Conservation (phyloP, 2,888 invertebrate species). For the Caenorhabditis sulstoni region DNA sequence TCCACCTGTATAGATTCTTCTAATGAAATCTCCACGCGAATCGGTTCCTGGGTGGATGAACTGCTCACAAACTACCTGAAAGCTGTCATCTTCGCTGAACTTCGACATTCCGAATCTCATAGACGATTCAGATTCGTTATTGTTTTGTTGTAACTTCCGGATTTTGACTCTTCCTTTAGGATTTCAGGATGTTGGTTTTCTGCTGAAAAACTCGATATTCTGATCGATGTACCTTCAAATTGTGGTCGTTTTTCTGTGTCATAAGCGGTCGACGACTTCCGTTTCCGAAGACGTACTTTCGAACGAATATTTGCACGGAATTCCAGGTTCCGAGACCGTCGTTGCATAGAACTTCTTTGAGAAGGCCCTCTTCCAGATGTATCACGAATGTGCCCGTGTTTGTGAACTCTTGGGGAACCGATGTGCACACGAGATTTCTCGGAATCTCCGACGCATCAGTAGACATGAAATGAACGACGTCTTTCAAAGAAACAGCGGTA, state of each 20-base stretch:
- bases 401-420: slow-evolving; percentile 67
- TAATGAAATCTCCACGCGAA: slow-evolving; percentile 57
- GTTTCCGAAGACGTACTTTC: slow-evolving; percentile 49
- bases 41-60: slow-evolving; percentile 68
- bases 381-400: slow-evolving; percentile 65
- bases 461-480: slow-evolving; percentile 55
- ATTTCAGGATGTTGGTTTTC: no score
- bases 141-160: no score
- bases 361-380: slow-evolving; percentile 13
- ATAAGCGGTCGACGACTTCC: slow-evolving; percentile 5
- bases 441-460: slow-evolving; percentile 32
- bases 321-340: slow-evolving; percentile 67
- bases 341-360: slow-evolving; percentile 44
- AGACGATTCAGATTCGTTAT: no score
- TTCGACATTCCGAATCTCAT: no score
- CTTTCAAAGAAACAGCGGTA: slow-evolving; percentile 25
- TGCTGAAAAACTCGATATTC: no score
- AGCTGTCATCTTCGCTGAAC: no score
- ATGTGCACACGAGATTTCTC: slow-evolving; percentile 42
- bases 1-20: slow-evolving; percentile 66
- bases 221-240: slow-evolving; percentile 58
- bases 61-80: slow-evolving; percentile 62
- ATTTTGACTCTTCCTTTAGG: no score
- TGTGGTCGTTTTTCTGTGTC: slow-evolving; percentile 57
- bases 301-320: slow-evolving; percentile 48